Evolutionary conservation across 2,888 invertebrate genomes (phyloP), one percentile per base, ranked within the genome.

Genomic region (Leptinotarsa tumamoca): DNA sequence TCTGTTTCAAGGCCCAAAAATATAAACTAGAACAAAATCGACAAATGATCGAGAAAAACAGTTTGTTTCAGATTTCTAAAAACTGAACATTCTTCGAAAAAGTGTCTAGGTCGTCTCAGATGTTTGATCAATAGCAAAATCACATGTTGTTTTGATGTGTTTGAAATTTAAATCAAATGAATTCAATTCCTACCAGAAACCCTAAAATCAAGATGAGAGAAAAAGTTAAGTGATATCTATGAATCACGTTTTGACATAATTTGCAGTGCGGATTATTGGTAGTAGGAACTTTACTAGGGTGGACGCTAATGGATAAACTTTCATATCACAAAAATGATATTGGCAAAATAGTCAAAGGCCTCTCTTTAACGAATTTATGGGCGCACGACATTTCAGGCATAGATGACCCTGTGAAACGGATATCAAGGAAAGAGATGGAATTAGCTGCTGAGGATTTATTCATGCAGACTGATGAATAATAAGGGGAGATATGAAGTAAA

Each of bases 121-220:
- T 85, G 84, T 73, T 66, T 80, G 15, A 43, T 83, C n/a, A 84
- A 84, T 68, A 72, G 75, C 18, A 75, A 74, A 21, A 2, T 67
- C 69, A 66, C 83, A 85, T 74, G 74, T 76, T 10, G 50, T 79
- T 13, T 27, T 84, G 18, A 80, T 84, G 80, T 84, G 84, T 74
- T 75, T 78, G 14, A 73, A 78, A 27, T 33, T 80, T 1, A 10
- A 56, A n/a, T 56, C 56, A 56, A 56, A 56, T 56, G 4, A 15
- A 51, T 18, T n/a, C 15, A 18, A n/a, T 3, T 17, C 3, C 4
- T 5, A 5, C 0, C 54, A 18, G n/a, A 54, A 54, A 78, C 4
- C 1, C n/a, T 18, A 17, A 4, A 51, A 51, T 15, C 51, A 51
- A 10, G 51, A 51, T 4, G 15, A 50, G 10, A 50, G 0, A 51